Evolutionary conservation across 2,888 invertebrate genomes (phyloP), one percentile per base, ranked within the genome.

Genomic region (Malthinus seriepunctatus): DNA sequence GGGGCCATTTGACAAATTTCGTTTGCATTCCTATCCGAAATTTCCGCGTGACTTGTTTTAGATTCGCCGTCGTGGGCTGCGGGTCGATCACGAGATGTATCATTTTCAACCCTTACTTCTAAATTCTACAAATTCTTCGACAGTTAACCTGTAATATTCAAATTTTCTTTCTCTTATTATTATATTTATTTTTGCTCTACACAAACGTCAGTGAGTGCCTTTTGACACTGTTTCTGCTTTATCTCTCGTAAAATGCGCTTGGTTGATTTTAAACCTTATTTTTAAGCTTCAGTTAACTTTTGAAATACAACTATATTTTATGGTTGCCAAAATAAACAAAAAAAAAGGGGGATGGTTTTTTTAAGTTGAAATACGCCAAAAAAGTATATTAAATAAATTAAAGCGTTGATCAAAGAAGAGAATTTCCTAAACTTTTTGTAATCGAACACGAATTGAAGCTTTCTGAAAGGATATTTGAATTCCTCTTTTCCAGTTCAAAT

Each of bases 11-110:
- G 77, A 77, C 76, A 77, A 77, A 77, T 77, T 77, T 70, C 72
- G 76, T 76, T 76, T 76, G 75, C 77, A 76, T 77, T 77, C 77
- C 77, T 69, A 70, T 71, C 71, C 74, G 75, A 69, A 73, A 68
- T 73, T 75, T 75, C 72, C 76, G 73, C 75, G 68, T 70, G 71
- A 71, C 68, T 72, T 66, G 65, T 51, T 68, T 64, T 67, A 65
- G 69, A 68, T 66, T 67, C 64, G 67, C 62, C 63, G 67, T 65
- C 64, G 63, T 61, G 56, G 23, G 51, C 67, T 66, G 70, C 67
- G 69, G 70, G 67, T 65, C 63, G 57, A 66, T 66, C 69, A 56
- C 63, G 39, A 68, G 63, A 70, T 71, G 68, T 70, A 71, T 69
- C 69, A 70, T 69, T 69, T 23, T 64, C 60, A 60, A 53, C 60